A percentile compares a stretch with the other conserved stretches of the same genome.
Conservation (phyloP, 2,888 invertebrate species). For the Myathropa florea region DNA sequence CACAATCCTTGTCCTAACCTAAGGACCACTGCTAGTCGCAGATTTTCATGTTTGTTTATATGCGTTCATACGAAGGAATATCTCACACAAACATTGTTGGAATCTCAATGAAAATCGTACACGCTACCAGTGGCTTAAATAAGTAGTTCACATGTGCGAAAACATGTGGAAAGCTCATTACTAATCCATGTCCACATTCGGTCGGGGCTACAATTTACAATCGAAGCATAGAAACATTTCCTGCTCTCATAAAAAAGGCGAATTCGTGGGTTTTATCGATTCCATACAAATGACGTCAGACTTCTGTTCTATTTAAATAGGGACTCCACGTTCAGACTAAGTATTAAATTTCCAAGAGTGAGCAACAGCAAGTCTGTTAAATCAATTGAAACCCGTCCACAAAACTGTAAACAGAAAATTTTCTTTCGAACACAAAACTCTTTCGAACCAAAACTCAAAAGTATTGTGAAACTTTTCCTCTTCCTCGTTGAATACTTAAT, state of each 20-base stretch:
- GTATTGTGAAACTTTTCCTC: constrained; percentile 3
- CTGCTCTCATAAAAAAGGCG: not conserved
- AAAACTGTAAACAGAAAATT: not conserved
- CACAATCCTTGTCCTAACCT: no score
- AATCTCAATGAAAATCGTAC: no score
- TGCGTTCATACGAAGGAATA: no score
- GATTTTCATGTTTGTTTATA: no score
- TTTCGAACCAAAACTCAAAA: not conserved
- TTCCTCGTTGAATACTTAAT: not conserved
- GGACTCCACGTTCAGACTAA: not conserved
- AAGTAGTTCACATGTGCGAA: no score
- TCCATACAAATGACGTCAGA: not conserved
- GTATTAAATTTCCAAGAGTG: not conserved
- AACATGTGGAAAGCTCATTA: no score
- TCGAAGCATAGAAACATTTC: no score
- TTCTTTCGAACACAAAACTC: not conserved
- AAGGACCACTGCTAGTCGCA: no score
- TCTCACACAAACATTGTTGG: no score
- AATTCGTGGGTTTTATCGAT: not conserved
- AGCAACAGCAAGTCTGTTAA: not conserved
- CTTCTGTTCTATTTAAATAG: not conserved
- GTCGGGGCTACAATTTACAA: no score
- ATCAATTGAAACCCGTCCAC: constrained; percentile 1
- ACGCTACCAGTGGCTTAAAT: no score
- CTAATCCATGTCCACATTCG: no score